phyloP scores from a whole-genome alignment of 1,140 invertebrate genomes.

The Sinonovacula constricta region DNA sequence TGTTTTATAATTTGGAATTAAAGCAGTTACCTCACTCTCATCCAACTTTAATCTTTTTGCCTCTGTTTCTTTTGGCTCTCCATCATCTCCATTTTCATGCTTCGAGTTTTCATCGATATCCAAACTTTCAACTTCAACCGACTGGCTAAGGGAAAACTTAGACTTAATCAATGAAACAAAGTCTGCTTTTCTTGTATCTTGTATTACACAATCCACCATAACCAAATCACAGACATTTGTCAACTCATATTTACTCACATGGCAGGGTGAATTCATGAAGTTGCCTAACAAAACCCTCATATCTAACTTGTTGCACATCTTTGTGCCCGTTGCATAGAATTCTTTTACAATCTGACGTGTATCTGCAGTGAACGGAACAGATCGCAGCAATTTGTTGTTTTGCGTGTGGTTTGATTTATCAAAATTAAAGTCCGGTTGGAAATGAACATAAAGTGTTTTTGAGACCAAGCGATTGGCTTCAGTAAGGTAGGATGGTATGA shows the following conservation, averaged over 20 bases:
- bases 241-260: background rate
- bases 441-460: slow-evolving; percentile 62
- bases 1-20: background rate
- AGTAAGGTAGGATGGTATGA: slow-evolving; percentile 52
- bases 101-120: background rate
- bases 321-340: slow-evolving; percentile 55
- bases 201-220: slow-evolving; percentile 27
- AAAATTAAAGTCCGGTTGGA: slow-evolving; percentile 49
- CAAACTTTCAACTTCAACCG: background rate
- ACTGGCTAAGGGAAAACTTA: background rate
- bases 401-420: background rate
- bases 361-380: slow-evolving; percentile 53
- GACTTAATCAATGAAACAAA: background rate
- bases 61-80: background rate
- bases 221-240: slow-evolving; percentile 42
- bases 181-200: slow-evolving; percentile 1
- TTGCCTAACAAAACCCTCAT: slow-evolving; percentile 61
- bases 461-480: slow-evolving; percentile 49
- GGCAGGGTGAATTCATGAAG: slow-evolving; percentile 36
- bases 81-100: background rate
- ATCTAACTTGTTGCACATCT: slow-evolving; percentile 56
- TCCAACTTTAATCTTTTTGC: background rate
- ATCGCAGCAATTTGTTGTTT: slow-evolving; percentile 14
- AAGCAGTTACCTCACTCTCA: background rate
- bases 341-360: slow-evolving; percentile 52